A percentile compares a stretch with the other conserved stretches of the same genome.
These are phyloP conservation scores for Coregonus sp. DNA, from an alignment of 2,797 vertebrate genomes.

Conservation along the genomic window DNA sequence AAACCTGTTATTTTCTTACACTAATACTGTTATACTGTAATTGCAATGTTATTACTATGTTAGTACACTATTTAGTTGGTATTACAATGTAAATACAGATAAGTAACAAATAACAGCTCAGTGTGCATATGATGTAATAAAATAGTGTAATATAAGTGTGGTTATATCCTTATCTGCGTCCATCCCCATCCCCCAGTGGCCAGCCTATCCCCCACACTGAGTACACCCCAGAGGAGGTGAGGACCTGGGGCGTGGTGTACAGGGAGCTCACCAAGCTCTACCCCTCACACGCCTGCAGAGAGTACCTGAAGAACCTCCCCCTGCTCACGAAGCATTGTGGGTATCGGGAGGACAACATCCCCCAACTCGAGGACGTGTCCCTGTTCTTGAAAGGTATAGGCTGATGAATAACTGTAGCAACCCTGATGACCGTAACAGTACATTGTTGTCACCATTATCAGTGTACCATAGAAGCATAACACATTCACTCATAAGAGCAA, in stretches of 20 bases:
- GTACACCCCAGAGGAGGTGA: conserved; percentile 90
- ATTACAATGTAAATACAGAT: not conserved
- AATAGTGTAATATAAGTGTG: not conserved
- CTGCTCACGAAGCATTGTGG: conserved; percentile 90
- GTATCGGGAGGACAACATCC: conserved; percentile 93
- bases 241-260: conserved; percentile 92
- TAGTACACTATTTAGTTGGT: not conserved
- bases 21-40: not conserved
- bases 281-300: conserved; percentile 92
- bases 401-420: not conserved
- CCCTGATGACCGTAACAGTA: not conserved
- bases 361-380: conserved; percentile 93
- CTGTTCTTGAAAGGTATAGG: conserved; percentile 86
- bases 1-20: not conserved
- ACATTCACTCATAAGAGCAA: not conserved
- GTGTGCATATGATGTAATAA: not conserved
- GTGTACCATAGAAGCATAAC: not conserved
- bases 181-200: conserved; percentile 73
- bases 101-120: not conserved
- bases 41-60: not conserved
- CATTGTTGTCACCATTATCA: not conserved
- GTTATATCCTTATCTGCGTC: not conserved
- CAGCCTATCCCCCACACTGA: conserved; percentile 90
- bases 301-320: conserved; percentile 94
- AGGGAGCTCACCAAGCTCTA: conserved; percentile 92